Conservation (phyloP, 1,140 invertebrate species). For the Drosophila dunni region DNA sequence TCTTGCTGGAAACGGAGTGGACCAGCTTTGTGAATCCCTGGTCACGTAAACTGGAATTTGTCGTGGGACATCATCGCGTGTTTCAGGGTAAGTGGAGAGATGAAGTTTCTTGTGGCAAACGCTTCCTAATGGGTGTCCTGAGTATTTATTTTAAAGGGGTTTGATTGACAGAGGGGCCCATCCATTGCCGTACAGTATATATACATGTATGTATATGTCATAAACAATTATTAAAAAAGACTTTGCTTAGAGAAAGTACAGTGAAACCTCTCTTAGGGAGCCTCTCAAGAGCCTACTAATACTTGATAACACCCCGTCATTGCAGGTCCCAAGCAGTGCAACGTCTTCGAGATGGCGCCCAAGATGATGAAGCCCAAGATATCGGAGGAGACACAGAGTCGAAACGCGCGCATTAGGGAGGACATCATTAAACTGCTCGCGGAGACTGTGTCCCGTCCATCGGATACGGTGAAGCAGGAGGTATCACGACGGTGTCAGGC, state of each 20-base stretch:
- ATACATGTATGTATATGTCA: too few species aligned
- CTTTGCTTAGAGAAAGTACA: too few species aligned
- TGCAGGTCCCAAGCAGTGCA: slow-evolving; percentile 76
- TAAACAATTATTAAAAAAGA: too few species aligned
- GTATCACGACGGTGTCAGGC: slow-evolving; percentile 90
- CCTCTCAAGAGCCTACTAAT: too few species aligned
- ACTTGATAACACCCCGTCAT: neutral
- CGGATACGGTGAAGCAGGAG: slow-evolving; percentile 87
- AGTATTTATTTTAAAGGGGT: too few species aligned
- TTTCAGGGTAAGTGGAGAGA: slow-evolving; percentile 86
- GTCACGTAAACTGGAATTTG: slow-evolving; percentile 95
- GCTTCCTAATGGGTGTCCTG: too few species aligned
- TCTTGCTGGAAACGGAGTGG: slow-evolving; percentile 95
- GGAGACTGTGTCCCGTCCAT: slow-evolving; percentile 88
- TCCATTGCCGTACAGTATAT: too few species aligned
- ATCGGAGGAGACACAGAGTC: slow-evolving; percentile 87
- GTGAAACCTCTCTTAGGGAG: too few species aligned
- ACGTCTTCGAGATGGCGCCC: slow-evolving; percentile 88
- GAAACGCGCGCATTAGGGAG: slow-evolving; percentile 87
- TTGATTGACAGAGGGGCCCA: too few species aligned
- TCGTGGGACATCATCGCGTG: slow-evolving; percentile 94
- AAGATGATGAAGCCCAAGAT: slow-evolving; percentile 83
- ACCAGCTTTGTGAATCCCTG: slow-evolving; percentile 97
- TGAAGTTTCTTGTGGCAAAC: too few species aligned
- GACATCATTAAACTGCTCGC: slow-evolving; percentile 89